phyloP scores from a whole-genome alignment of 2,888 invertebrate genomes.

The Ornithoptera alexandrae region DNA sequence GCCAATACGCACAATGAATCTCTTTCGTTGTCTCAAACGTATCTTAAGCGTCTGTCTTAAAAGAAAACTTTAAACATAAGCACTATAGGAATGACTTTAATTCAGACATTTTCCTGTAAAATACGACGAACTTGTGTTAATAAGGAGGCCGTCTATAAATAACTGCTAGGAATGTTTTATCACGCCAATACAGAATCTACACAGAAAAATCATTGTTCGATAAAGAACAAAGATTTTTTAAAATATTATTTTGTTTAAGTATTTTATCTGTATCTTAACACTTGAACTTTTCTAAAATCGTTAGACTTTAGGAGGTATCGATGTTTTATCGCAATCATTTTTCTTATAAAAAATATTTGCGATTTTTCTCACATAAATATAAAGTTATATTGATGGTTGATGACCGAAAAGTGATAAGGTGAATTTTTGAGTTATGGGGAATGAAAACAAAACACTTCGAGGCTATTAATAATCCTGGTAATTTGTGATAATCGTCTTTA shows the following conservation, averaged over 20 bases:
- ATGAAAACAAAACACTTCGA: not conserved
- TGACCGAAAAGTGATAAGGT: not conserved
- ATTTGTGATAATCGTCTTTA: not conserved
- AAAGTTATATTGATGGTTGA: not conserved
- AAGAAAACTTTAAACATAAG: no score
- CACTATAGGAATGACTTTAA: no score
- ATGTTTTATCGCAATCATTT: not conserved
- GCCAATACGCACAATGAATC: no score
- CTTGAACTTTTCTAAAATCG: not conserved
- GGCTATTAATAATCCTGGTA: not conserved
- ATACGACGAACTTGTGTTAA: no score
- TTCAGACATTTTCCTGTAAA: no score
- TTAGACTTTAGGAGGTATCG: not conserved
- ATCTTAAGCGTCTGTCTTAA: no score
- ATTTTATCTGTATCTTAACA: not conserved
- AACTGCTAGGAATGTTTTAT: no score
- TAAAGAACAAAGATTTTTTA: no score
- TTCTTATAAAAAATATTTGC: not conserved
- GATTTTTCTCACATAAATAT: not conserved
- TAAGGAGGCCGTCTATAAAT: no score
- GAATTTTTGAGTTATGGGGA: not conserved
- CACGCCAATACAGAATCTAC: no score
- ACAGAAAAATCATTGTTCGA: no score
- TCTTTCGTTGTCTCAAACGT: no score
- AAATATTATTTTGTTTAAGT: not conserved